Base-by-base conservation (phyloP, 2,113 vertebrate genomes). In the Corythornis cristatus region DNA sequence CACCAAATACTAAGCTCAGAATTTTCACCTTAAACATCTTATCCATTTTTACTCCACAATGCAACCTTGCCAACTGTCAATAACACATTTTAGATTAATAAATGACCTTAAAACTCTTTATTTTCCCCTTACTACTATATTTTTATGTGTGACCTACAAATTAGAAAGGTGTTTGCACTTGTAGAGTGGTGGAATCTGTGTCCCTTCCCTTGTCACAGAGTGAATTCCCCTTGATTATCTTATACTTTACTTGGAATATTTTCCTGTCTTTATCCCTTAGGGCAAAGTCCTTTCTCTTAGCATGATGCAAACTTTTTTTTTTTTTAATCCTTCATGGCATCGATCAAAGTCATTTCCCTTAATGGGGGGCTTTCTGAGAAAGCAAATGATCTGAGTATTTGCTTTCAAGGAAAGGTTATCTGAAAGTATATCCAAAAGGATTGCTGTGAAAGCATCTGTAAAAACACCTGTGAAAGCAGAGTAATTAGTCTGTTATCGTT, bases 341-440 rank as follows among this genome's bases (percentile, higher is more conserved):
- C 81, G 83, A 95, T 33, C 45, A 79, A 95, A 84, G 66, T 79
- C 6, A 53, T 92, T 94, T 89, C n/a, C 15, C 22, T 87, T 45
- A 37, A 18, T 11, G 12, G 11, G 37, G 37, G 7, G 16, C 35
- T 89, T 82, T 68, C 67, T 65, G 46, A 82, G 71, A 88, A 83
- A 67, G 56, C 81, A 92, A 92, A 68, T 65, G 17, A 72, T 17
- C 29, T 9, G 33, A 85, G 57, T 61, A 79, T 87, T 89, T 79
- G 11, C 23, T 89, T 92, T 87, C 78, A 76, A 58, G 28, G 18
- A 72, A 89, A 90, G 26, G 58, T 82, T 84, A 45, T 82, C 61
- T 64, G 51, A 88, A 93, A 60, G 43, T n/a, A 14, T 72, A 60
- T 60, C 68, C 73, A 54, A 71, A 94, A 68, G 23, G 31, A 45